phyloP scores from a whole-genome alignment of 1,140 invertebrate genomes.

The Drosophila ohnishii region DNA sequence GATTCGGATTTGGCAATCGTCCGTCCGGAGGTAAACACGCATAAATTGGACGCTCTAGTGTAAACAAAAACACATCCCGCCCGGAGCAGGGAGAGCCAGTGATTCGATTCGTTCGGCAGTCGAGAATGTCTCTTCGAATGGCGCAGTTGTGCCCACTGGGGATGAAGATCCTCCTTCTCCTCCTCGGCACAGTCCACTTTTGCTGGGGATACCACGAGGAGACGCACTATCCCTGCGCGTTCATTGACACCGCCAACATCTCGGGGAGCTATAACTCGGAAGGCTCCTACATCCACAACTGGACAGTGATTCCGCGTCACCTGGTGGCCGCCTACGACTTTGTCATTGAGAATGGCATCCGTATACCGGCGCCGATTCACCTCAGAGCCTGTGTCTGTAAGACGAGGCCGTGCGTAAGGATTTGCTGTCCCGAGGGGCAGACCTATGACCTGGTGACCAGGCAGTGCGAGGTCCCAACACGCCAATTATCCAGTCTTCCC shows the following conservation, averaged over 20 bases:
- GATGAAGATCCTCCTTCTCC: conserved; percentile 21
- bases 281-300: conserved; percentile 59
- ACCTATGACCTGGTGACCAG: conserved; percentile 53
- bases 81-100: background rate
- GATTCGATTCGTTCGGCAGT: conserved; percentile 2
- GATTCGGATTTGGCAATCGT: conserved; percentile 38
- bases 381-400: conserved; percentile 74
- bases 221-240: conserved; percentile 71
- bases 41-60: conserved; percentile 36
- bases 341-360: conserved; percentile 68
- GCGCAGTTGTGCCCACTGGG: conserved; percentile 34
- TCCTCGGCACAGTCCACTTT: background rate
- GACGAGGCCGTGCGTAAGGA: conserved; percentile 63
- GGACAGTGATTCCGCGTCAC: conserved; percentile 62
- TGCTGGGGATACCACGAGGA: conserved; percentile 54
- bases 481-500: conserved; percentile 3
- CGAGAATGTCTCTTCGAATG: conserved; percentile 35
- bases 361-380: conserved; percentile 53
- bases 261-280: conserved; percentile 55
- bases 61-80: conserved; percentile 51
- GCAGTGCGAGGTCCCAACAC: conserved; percentile 15
- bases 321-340: conserved; percentile 73
- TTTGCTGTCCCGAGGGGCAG: conserved; percentile 63
- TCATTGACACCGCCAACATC: conserved; percentile 77
- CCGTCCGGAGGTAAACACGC: conserved; percentile 48